Evolutionary conservation across 2,113 vertebrate genomes (phyloP).

Genomic region (Orycteropus afer): DNA sequence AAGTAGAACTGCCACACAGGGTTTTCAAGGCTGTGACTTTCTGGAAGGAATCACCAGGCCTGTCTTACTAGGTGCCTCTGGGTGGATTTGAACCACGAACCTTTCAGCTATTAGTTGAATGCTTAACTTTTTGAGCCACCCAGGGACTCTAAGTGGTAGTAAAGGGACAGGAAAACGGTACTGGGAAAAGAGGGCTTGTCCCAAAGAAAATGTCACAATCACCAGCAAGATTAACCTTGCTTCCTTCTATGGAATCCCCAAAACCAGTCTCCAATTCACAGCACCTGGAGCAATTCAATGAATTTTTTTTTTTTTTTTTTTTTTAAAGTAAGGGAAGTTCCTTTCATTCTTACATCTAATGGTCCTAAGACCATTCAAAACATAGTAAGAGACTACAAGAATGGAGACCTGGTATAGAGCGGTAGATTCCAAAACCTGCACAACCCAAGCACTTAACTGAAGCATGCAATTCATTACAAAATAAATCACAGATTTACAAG

Average conservation of each 20-base stretch:
- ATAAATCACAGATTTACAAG: neutral
- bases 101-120: neutral
- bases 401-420: neutral
- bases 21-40: neutral
- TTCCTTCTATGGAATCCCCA: neutral
- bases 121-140: neutral
- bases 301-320: no score
- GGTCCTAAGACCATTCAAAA: neutral
- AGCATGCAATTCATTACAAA: neutral
- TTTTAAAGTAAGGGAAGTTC: no score
- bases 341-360: neutral
- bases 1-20: no score
- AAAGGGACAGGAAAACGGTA: neutral
- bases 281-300: neutral
- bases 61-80: neutral
- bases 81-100: neutral
- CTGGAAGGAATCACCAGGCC: neutral
- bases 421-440: neutral
- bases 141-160: neutral
- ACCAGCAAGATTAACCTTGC: neutral
- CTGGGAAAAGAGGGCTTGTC: neutral
- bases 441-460: neutral
- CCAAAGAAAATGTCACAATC: neutral
- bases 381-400: neutral
- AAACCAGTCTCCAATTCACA: neutral